Evolutionary conservation across 2,113 vertebrate species (phyloP).

Genomic region (Machaerirhynchus nigripectus): DNA sequence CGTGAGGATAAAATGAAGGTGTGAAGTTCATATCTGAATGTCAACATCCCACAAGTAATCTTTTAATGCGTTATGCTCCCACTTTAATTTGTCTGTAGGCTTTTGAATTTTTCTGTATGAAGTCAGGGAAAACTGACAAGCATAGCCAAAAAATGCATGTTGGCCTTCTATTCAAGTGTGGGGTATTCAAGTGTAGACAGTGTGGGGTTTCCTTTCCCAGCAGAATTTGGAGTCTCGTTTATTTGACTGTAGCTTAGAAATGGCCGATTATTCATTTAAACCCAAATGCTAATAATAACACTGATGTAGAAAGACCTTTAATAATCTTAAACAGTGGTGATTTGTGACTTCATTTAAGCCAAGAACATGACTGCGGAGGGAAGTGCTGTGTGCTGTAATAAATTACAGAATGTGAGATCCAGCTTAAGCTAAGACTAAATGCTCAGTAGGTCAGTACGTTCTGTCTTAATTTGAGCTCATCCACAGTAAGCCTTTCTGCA

Average conservation of each 20-base stretch:
- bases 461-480: constrained; percentile 25
- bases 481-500: background rate
- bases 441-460: background rate
- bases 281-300: constrained; percentile 30
- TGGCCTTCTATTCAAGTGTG: constrained; percentile 17
- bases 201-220: constrained; percentile 37
- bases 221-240: constrained; percentile 17
- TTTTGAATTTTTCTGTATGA: constrained; percentile 34
- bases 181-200: too few species aligned
- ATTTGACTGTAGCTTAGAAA: constrained; percentile 14
- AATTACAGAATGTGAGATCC: background rate
- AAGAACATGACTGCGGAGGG: background rate
- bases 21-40: constrained; percentile 53
- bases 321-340: constrained; percentile 34
- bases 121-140: background rate
- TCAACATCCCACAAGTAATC: constrained; percentile 49
- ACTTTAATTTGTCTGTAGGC: constrained; percentile 45
- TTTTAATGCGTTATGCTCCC: constrained; percentile 36
- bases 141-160: constrained; percentile 3
- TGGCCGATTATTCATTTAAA: constrained; percentile 26
- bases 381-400: background rate
- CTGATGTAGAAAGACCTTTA: constrained; percentile 1
- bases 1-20: constrained; percentile 46
- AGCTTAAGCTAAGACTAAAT: background rate
- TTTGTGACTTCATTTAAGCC: constrained; percentile 36